Conservation (phyloP, 1,140 invertebrate genomes). For the Drosophila bifasciata region DNA sequence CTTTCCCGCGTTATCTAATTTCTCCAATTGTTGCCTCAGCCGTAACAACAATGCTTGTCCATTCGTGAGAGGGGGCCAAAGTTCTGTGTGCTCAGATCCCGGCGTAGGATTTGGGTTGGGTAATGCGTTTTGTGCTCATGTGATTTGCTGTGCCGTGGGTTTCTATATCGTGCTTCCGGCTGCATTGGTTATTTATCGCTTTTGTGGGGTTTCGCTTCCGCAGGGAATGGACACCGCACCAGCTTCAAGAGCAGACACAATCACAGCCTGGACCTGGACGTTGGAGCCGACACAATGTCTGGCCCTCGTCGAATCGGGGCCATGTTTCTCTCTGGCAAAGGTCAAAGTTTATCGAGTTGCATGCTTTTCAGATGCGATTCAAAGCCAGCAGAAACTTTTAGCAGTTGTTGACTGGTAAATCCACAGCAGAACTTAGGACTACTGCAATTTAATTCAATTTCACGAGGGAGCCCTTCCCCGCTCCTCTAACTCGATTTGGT, state of each 20-base stretch:
- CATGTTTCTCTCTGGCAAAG: constrained; percentile 48
- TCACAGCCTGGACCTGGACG: constrained; percentile 3
- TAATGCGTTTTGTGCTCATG: constrained; percentile 26
- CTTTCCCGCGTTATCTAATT: constrained; percentile 19
- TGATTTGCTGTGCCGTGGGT: constrained; percentile 21
- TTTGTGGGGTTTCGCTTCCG: constrained; percentile 37
- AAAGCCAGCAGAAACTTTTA: constrained; percentile 13
- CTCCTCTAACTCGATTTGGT: constrained; percentile 20
- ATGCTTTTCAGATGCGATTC: not conserved
- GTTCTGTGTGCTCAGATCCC: not conserved
- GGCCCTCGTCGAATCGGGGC: constrained; percentile 57
- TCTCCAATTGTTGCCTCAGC: constrained; percentile 5
- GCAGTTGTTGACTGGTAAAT: constrained; percentile 14
- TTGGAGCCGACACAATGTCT: constrained; percentile 61
- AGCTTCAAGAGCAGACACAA: constrained; percentile 20
- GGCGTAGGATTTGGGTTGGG: not conserved
- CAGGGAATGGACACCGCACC: not conserved
- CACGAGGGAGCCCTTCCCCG: not conserved
- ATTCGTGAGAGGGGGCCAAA: not conserved
- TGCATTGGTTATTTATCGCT: constrained; percentile 53
- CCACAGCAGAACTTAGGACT: not conserved
- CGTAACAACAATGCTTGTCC: constrained; percentile 28
- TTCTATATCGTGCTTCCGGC: constrained; percentile 42
- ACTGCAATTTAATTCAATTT: constrained; percentile 23
- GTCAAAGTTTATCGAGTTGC: constrained; percentile 58